A percentile compares a stretch with the other conserved stretches of the same genome.
These are phyloP conservation scores for Adelognathus sp. DNA, from an alignment of 2,888 invertebrate genomes.

Conservation along the genomic window DNA sequence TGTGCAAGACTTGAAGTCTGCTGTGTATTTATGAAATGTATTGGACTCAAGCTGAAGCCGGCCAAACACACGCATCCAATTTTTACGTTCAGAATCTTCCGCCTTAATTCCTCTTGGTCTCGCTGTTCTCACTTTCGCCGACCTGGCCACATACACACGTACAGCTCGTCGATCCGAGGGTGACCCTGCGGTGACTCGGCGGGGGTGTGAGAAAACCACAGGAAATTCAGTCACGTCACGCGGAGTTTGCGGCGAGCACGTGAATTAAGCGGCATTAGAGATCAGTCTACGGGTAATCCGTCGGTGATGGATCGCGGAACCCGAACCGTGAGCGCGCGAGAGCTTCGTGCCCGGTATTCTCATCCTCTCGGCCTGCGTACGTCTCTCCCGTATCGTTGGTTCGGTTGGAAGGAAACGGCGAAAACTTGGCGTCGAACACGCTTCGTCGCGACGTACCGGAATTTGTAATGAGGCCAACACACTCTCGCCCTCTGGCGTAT, in stretches of 20 bases:
- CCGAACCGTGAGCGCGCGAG: too few relatives aligned
- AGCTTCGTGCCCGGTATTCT: constrained; percentile 1
- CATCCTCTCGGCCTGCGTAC: constrained; percentile 16
- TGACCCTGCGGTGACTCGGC: not conserved
- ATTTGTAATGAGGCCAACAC: constrained; percentile 53
- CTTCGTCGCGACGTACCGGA: constrained; percentile 30
- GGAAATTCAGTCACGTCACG: constrained; percentile 70
- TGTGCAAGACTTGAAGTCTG: too few relatives aligned
- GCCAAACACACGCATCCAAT: too few relatives aligned
- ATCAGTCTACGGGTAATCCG: constrained; percentile 69
- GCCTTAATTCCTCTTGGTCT: too few relatives aligned
- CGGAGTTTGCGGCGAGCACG: constrained; percentile 62
- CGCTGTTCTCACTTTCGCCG: too few relatives aligned
- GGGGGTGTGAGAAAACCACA: constrained; percentile 47
- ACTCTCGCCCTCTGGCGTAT: not conserved
- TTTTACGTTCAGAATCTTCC: too few relatives aligned
- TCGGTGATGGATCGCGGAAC: constrained; percentile 68
- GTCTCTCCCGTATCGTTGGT: not conserved
- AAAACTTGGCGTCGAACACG: constrained; percentile 47
- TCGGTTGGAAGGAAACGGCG: not conserved
- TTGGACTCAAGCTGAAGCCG: too few relatives aligned
- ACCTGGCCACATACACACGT: too few relatives aligned
- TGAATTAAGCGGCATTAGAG: constrained; percentile 69
- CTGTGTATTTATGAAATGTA: too few relatives aligned
- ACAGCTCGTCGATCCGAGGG: too few relatives aligned